These are phyloP conservation scores for Schizopygopsis pylzovi DNA, from an alignment of 2,797 vertebrate species.

Conservation along the genomic window DNA sequence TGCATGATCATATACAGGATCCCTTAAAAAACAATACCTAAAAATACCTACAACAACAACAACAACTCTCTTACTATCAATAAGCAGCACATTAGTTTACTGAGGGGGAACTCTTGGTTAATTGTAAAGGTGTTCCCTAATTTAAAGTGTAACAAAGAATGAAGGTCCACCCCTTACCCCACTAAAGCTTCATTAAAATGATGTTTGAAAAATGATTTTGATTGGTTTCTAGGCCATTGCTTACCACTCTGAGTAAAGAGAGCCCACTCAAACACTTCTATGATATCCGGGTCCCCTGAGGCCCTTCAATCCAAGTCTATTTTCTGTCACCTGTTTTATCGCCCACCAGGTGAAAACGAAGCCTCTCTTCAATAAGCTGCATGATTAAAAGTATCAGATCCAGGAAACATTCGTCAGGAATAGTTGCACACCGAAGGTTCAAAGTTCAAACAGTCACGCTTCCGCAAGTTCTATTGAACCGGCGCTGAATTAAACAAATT, in stretches of 20 bases:
- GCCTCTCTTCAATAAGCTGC: not conserved
- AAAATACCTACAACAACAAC: not conserved
- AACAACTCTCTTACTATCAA: no score
- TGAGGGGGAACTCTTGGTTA: no score
- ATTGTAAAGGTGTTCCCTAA: no score
- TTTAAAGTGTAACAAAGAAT: no score
- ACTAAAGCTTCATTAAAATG: not conserved
- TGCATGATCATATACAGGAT: no score
- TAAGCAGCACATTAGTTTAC: no score
- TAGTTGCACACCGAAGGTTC: not conserved
- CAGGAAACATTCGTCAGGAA: not conserved
- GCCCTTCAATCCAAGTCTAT: constrained; percentile 4
- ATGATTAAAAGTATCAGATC: not conserved
- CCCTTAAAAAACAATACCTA: not conserved
- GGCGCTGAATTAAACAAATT: not conserved
- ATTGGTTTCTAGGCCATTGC: not conserved
- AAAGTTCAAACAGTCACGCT: not conserved
- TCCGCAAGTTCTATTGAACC: not conserved
- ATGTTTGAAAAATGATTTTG: not conserved
- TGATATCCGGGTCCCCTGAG: not conserved
- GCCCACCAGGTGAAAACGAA: constrained; percentile 17
- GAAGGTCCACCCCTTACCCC: not conserved
- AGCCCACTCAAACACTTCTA: constrained; percentile 1
- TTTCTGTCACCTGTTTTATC: constrained; percentile 11
- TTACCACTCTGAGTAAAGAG: not conserved